Evolutionary conservation across 1,140 invertebrate genomes (phyloP).

Genomic region (Nymphalis io): DNA sequence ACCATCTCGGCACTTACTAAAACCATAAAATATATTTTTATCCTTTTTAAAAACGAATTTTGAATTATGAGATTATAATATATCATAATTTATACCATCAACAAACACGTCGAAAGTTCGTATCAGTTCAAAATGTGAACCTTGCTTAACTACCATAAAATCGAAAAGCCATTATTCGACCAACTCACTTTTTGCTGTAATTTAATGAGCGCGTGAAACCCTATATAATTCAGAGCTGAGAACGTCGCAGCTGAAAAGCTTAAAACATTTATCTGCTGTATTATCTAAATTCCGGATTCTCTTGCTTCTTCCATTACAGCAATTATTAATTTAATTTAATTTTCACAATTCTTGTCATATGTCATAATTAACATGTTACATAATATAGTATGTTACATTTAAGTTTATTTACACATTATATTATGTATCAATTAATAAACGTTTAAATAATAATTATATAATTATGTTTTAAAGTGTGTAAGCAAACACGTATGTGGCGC

Average conservation of each 20-base stretch:
- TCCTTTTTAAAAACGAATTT: no score
- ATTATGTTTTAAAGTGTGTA: no score
- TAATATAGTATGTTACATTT: no score
- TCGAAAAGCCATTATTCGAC: conserved; percentile 15
- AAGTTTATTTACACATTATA: no score
- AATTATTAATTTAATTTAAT: no score
- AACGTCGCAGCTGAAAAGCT: background rate
- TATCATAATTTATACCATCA: background rate
- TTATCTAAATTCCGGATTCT: background rate
- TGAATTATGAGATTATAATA: background rate
- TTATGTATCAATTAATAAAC: no score
- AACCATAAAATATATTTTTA: no score
- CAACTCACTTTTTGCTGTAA: conserved; percentile 40
- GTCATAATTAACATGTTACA: no score
- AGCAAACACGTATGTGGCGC: no score
- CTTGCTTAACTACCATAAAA: conserved; percentile 6
- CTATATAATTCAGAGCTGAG: conserved; percentile 31
- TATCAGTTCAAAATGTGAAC: background rate
- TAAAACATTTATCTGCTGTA: background rate
- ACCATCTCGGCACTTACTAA: no score
- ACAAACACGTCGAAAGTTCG: background rate
- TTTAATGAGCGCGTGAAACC: conserved; percentile 39
- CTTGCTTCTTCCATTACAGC: background rate
- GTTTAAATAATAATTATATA: no score
- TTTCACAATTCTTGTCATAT: no score